Percentiles rank a stretch among this genome's conserved stretches.
phyloP scores from a whole-genome alignment of 2,888 invertebrate genomes.

The Pinctada fucata region DNA sequence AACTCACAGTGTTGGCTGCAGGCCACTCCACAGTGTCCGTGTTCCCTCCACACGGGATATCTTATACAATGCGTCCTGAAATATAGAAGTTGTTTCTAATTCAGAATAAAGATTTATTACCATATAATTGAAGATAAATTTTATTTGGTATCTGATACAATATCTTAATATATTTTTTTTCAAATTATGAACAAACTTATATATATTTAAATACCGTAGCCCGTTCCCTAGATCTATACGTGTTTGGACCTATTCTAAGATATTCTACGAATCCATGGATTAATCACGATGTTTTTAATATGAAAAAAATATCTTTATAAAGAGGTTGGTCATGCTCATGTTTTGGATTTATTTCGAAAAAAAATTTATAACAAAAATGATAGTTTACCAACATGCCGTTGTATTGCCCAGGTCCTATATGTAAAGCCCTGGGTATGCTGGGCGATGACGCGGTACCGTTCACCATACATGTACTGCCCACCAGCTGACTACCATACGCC shows the following conservation, averaged over 20 bases:
- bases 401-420: conserved; percentile 81
- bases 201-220: too few species aligned
- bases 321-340: too few species aligned
- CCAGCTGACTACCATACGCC: conserved; percentile 96
- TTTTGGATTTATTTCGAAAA: background rate
- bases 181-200: too few species aligned
- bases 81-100: background rate
- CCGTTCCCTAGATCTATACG: too few species aligned
- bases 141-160: too few species aligned
- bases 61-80: conserved; percentile 95
- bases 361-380: background rate
- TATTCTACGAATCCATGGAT: too few species aligned
- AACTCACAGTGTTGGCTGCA: conserved; percentile 91
- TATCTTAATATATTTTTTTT: too few species aligned
- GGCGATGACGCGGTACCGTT: conserved; percentile 72
- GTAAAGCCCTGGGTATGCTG: conserved; percentile 60
- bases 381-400: conserved; percentile 79
- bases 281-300: too few species aligned
- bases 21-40: conserved; percentile 95
- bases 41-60: conserved; percentile 93
- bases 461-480: conserved; percentile 98
- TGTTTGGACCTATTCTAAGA: too few species aligned
- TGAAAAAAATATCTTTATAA: too few species aligned
- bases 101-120: background rate
- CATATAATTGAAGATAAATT: background rate